Evolutionary conservation across 2,113 vertebrate genomes (phyloP), one percentile per base, ranked within the genome.

Genomic region (Macquaria ambigua): DNA sequence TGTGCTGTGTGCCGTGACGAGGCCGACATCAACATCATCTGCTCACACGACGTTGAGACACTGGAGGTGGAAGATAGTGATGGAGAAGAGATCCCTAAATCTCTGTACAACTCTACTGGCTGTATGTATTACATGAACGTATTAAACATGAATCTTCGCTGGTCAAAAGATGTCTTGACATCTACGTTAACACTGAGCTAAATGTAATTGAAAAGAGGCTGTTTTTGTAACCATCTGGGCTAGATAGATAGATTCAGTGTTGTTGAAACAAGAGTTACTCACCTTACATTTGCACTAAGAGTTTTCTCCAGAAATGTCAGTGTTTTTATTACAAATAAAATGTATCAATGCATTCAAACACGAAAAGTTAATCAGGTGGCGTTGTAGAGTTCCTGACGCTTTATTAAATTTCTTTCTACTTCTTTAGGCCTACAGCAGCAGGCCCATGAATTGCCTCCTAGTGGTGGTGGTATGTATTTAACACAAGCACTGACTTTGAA

Each of bases 1-100:
- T 89, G 89, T 18, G 5, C 0, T 1, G 85, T 82, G 62, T 91
- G 90, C 56, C 0, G 0, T 0, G 0, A 20, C 52, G 3, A 20
- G 0, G 0, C 1, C 16, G 0, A 0, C 1, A 12, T 46, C n/a
- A 2, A 0, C n/a, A 70, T 91, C 68, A 6, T 4, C 48, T 87
- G 79, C 73, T 12, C 74, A 1, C 2, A 7, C 4, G 34, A 20
- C 0, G 8, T 53, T 0, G 5, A 0, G 4, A 0, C 0, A 0
- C 0, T 83, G 0, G 67, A 89, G 0, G 52, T 68, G 23, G 90
- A 81, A 21, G 46, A 28, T 5, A 1, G 0, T 5, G 1, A 8
- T 28, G 75, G 56, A 21, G 0, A 0, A 15, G 1, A 1, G 0
- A 70, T 84, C 21, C 21, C 0, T 0, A 0, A 7, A 43, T n/a